Evolutionary conservation across 35 echinoderm and acorn worm genomes (phyloP), one percentile per base, ranked within the genome.

Genomic region (Stichopus chloronotus): DNA sequence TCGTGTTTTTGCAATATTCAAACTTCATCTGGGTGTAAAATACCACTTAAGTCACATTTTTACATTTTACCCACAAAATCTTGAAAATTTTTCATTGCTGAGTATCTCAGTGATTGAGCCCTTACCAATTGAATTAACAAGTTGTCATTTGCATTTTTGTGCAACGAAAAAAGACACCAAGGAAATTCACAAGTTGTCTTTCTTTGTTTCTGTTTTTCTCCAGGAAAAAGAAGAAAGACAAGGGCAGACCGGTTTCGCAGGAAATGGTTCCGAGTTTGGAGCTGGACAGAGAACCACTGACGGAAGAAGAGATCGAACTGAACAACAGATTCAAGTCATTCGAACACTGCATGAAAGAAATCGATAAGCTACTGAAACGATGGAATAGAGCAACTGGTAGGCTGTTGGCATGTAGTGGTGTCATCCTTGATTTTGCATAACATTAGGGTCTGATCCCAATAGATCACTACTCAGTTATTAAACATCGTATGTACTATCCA

Each of bases 141-240:
- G 30, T 43, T 43, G 30, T 43, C 30, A 43, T 3, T 43, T 43
- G 30, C 30, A 43, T 43, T 43, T 43, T n/a, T n/a, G n/a, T n/a
- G n/a, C n/a, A n/a, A n/a, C n/a, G n/a, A n/a, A n/a, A n/a, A n/a
- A n/a, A 43, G 30, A 43, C 30, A 43, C 30, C 30, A 43, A 43
- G 30, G 30, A 43, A 3, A 43, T 43, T 43, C 30, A 43, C 0
- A 43, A 43, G 30, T 63, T 63, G 3, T 63, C 9, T 63, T 63
- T 10, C 8, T 5, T 63, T 63, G 9, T 63, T 72, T 72, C 21
- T 72, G 17, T 72, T 72, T 6, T 72, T 72, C 21, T 59, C 5
- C 19, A 98, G 96, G 90, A 98, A 98, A 91, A 95, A 94, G 92
- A 99, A 99, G 93, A 96, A 95, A 61, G 95, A 99, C 14, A 96